Evolutionary conservation across 2,113 vertebrate species (phyloP), one percentile per base, ranked within the genome.

Genomic region (Oncorhynchus kisutch): DNA sequence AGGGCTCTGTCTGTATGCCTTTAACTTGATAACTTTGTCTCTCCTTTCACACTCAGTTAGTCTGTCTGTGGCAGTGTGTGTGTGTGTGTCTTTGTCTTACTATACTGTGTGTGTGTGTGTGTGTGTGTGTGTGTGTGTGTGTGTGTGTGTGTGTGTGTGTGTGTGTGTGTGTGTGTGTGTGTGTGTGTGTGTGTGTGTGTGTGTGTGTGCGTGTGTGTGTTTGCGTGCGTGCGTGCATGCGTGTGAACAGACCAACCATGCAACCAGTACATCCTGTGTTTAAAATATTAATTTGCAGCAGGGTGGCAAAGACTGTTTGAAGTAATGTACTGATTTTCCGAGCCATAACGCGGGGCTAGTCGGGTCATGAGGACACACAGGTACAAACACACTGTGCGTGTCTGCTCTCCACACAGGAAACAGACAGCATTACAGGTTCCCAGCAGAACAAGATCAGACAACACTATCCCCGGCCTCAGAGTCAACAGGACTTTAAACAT

Each of bases 371-470:
- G 4, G 12, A 54, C 51, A 54, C 49, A 51, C 49, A 4, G 1
- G 9, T 16, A 64, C 20, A 67, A 16, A 54, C 34, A 24, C n/a
- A 57, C 82, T 73, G 78, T 71, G 71, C 70, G 72, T 85, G 86
- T 91, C 87, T 87, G 82, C 70, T 49, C 82, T 89, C 81, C 79
- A 81, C 85, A 84, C 89, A 87, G 87, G 89, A 89, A 87, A 81
- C 86, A 91, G 90, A 84, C 89, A 67, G 85, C 82, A 75, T 83
- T 78, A 82, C 81, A 89, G 86, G 88, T 91, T 92, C 92, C 91
- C 90, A 91, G 88, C 91, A 90, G 87, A 91, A 84, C 78, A 39
- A 80, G 86, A 91, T 90, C 87, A 91, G 86, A 85, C 86, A 73
- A 82, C 69, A 48, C 84, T 81, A 81, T 82, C 76, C 77, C 70